These are phyloP conservation scores for Anguilla rostrata DNA, from an alignment of 2,113 vertebrate species.

Conservation along the genomic window DNA sequence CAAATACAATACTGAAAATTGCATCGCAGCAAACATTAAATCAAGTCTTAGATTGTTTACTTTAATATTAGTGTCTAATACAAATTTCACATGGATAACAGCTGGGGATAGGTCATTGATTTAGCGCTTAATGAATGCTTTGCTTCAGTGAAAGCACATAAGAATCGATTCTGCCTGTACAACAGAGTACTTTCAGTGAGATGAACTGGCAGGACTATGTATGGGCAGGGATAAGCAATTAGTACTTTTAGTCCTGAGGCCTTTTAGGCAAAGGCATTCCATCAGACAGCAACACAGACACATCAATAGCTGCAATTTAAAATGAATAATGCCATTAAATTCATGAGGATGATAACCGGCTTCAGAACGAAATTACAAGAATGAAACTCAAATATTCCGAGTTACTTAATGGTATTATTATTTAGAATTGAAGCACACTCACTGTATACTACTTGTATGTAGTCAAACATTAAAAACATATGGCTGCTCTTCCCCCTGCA, in stretches of 20 bases:
- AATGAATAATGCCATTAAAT: neutral
- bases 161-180: no score
- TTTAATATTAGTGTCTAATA: no score
- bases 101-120: no score
- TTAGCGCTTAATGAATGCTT: no score
- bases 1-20: neutral
- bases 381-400: neutral
- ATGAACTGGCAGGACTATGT: no score
- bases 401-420: neutral
- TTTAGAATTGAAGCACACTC: neutral
- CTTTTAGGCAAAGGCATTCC: neutral
- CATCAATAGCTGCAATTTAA: neutral
- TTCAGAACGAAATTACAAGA: neutral
- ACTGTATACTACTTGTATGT: neutral
- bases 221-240: neutral
- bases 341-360: no score
- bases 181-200: no score
- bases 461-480: neutral
- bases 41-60: no score
- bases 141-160: no score
- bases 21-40: neutral
- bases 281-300: neutral
- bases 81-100: no score
- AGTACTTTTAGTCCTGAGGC: neutral
- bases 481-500: neutral